Conservation (phyloP, 2,797 vertebrate species). For the Harpagifer antarcticus region DNA sequence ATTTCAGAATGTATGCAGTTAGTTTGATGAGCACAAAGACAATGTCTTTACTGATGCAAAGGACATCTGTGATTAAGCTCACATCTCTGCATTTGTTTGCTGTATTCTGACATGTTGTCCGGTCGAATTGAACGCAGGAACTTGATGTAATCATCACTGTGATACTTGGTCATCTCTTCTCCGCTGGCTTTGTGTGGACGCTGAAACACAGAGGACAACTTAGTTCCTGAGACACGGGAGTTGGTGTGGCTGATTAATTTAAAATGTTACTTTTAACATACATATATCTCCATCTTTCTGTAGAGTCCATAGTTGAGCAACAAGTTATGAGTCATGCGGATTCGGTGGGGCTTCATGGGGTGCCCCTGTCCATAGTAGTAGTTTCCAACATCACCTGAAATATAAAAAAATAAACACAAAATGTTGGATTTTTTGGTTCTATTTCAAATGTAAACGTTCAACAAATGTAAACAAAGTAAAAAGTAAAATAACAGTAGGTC, state of each 20-base stretch:
- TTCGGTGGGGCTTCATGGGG: conserved; percentile 96
- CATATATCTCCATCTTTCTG: conserved; percentile 99
- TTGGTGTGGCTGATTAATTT: not conserved
- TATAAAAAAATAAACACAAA: not conserved
- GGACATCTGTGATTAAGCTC: conserved; percentile 64
- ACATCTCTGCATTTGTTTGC: conserved; percentile 99
- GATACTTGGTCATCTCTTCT: conserved; percentile 99
- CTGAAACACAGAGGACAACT: conserved; percentile 75
- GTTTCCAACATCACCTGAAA: conserved; percentile 94
- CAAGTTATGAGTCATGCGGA: conserved; percentile 98
- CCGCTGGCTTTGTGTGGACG: conserved; percentile 97
- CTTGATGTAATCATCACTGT: conserved; percentile 99
- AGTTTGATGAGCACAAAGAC: not conserved
- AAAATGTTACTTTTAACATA: conserved; percentile 74
- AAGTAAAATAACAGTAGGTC: too few species aligned
- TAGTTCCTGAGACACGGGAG: not conserved
- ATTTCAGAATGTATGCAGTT: not conserved
- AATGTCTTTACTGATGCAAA: not conserved
- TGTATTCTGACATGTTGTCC: conserved; percentile 99
- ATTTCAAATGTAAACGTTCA: not conserved
- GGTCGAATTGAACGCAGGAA: conserved; percentile 97
- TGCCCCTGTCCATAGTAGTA: conserved; percentile 97
- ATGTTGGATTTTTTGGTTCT: not conserved
- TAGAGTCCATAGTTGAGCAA: conserved; percentile 97
- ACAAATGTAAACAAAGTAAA: not conserved